These are phyloP conservation scores for Chelmon rostratus DNA, from an alignment of 2,797 vertebrate species.

Conservation along the genomic window DNA sequence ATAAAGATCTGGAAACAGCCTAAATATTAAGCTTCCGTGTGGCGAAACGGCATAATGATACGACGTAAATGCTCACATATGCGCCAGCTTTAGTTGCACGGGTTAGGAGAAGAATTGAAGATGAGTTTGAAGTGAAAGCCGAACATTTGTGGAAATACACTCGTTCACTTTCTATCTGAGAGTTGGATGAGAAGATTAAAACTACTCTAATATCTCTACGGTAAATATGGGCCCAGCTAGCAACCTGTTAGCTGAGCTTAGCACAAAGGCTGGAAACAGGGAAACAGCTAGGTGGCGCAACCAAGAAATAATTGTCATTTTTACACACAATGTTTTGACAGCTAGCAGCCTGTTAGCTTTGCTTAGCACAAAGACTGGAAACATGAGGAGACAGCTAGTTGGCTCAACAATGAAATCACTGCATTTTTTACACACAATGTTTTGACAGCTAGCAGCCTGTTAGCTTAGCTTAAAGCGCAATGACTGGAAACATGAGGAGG, in stretches of 20 bases:
- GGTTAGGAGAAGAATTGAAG: background rate
- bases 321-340: no score
- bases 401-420: no score
- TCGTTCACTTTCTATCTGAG: no score
- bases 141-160: background rate
- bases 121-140: background rate
- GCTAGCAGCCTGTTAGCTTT: background rate
- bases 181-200: no score
- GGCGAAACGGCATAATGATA: background rate
- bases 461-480: background rate
- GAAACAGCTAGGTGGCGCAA: no score
- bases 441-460: no score
- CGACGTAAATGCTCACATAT: background rate
- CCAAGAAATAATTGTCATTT: no score
- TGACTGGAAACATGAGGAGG: background rate
- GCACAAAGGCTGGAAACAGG: background rate
- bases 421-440: no score
- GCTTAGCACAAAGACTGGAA: background rate
- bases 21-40: background rate
- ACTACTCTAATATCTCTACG: background rate
- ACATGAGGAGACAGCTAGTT: no score
- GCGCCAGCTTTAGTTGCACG: background rate
- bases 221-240: background rate
- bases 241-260: background rate
- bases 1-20: conserved; percentile 38